Evolutionary conservation across 2,888 invertebrate genomes (phyloP).

Genomic region (Spatulosminthurus flaviceps): DNA sequence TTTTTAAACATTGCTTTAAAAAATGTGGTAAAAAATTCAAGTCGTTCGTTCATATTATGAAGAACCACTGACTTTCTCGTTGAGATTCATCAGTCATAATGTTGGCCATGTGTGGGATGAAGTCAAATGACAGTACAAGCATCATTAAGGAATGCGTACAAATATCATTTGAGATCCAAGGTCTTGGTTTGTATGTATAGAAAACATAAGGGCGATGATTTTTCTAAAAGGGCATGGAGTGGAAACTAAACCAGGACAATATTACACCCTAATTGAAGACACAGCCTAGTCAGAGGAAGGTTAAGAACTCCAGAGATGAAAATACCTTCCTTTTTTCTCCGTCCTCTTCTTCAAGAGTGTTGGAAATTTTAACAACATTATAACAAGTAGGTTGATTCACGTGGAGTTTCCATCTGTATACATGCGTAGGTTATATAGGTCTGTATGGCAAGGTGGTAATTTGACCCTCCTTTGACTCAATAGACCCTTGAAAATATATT

Average conservation of each 20-base stretch:
- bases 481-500: slow-evolving; percentile 42
- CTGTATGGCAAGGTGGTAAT: slow-evolving; percentile 34
- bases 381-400: slow-evolving; percentile 28
- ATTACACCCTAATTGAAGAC: slow-evolving; percentile 9
- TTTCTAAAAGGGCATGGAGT: not conserved
- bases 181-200: not conserved
- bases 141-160: slow-evolving; percentile 34
- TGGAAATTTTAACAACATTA: slow-evolving; percentile 7
- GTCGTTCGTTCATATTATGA: not conserved
- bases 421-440: no score
- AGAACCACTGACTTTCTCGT: not conserved
- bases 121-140: slow-evolving; percentile 21
- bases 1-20: not conserved
- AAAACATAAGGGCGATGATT: no score
- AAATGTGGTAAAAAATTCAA: not conserved
- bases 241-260: not conserved
- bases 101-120: slow-evolving; percentile 33
- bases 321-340: not conserved
- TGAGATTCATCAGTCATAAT: slow-evolving; percentile 18
- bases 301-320: not conserved
- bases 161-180: slow-evolving; percentile 22
- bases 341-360: not conserved
- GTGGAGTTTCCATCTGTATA: no score
- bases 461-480: slow-evolving; percentile 42
- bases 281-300: not conserved